A percentile compares a stretch with the other conserved stretches of the same genome.
Conservation (phyloP, 2,113 vertebrate genomes). For the Hyla sarda region DNA sequence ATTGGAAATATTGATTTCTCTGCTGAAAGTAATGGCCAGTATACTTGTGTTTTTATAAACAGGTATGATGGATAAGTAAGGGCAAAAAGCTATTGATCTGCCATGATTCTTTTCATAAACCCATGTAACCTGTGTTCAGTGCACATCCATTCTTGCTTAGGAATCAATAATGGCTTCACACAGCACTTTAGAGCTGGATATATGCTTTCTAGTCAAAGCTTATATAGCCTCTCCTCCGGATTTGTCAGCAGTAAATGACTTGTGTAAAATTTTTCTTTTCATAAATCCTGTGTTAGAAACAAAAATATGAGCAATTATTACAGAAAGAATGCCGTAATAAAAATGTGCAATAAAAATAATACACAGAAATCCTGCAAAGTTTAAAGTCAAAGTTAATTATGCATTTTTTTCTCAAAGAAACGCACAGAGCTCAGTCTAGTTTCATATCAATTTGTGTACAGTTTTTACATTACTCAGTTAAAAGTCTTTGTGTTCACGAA, state of each 20-base stretch:
- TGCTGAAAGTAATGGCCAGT: neutral
- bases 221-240: neutral
- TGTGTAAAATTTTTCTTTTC: neutral
- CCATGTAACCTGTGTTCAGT: neutral
- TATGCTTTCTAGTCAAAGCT: neutral
- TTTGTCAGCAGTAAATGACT: neutral
- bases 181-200: neutral
- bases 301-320: too few species aligned
- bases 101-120: neutral
- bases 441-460: too few species aligned
- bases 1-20: neutral
- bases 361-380: too few species aligned
- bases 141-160: neutral
- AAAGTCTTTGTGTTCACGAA: too few species aligned
- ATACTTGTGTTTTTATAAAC: neutral
- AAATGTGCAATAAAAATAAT: neutral
- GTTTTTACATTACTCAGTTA: too few species aligned
- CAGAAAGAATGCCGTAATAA: too few species aligned
- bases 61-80: neutral
- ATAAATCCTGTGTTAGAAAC: neutral
- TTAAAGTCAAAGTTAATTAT: too few species aligned
- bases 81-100: slow-evolving; percentile 10
- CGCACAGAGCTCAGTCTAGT: too few species aligned
- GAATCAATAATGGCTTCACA: neutral
- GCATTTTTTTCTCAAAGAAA: too few species aligned